Base-by-base conservation (phyloP, 2,888 invertebrate species). In the Chironomus tentans region DNA sequence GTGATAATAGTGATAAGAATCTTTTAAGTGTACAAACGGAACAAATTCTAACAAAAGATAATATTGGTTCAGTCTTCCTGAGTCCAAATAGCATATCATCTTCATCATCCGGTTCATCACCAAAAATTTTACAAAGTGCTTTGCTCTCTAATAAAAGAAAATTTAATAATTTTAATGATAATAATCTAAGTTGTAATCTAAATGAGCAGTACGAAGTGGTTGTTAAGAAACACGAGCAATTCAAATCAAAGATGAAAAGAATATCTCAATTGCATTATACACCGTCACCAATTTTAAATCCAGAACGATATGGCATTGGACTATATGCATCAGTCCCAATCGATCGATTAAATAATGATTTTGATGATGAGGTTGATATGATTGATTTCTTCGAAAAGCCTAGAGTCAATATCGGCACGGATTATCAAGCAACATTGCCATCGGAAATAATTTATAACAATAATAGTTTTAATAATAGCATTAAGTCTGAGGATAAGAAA, bases 241-340 rank as follows among this genome's bases (percentile, higher is more conserved):
- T 74, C 24, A 74, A 74, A 48, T 74, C 74, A 48, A 65, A 68
- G 15, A 74, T 74, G 74, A 74, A 74, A 48, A 68, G 47, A 13
- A 13, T 38, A 22, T 82, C 84, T 3, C 81, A 82, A 0, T 82
- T 82, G 4, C 88, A 88, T 77, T 98, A 93, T 83, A 98, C 97
- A 0, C 97, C 98, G 13, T 93, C 95, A 38, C 98, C 98, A 0
- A 93, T 98, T 81, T 85, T 98, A 76, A 94, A 95, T 81, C 98
- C 98, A 0, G 92, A 94, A 77, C 88, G 98, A 78, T 90, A 91
- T 78, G 96, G 96, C 0, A 88, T 93, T 0, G 98, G 98, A 0
- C 86, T 98, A 3, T 95, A 82, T 74, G 81, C 82, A 68, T 81
- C 81, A 76, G 81, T 84, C 12, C 81, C 83, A 4, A 82, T 82